Evolutionary conservation across 2,797 vertebrate species (phyloP).

Genomic region (Natrix natrix): DNA sequence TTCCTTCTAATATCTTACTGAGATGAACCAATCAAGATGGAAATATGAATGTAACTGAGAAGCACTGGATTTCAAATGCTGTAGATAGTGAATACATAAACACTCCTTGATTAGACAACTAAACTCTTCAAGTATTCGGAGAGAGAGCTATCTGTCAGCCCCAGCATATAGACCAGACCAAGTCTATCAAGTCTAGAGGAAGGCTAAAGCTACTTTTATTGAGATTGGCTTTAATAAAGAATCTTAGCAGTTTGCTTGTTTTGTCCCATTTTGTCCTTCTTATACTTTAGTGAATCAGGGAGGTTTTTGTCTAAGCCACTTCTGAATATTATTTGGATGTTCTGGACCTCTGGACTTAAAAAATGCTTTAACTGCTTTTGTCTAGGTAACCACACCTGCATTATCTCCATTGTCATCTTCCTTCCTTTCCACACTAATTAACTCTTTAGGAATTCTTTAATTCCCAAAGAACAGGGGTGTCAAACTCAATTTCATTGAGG

Average conservation of each 20-base stretch:
- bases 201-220: not conserved
- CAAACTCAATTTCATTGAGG: too few species aligned
- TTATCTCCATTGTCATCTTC: not conserved
- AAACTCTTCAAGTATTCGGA: not conserved
- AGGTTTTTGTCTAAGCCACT: not conserved
- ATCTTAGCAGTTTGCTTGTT: not conserved
- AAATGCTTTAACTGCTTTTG: not conserved
- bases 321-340: not conserved
- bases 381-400: not conserved
- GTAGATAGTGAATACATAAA: not conserved
- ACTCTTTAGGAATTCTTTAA: not conserved
- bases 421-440: not conserved
- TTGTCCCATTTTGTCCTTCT: not conserved
- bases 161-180: not conserved
- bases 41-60: not conserved
- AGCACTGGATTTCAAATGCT: not conserved
- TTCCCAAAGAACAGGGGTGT: not conserved
- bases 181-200: not conserved
- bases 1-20: not conserved
- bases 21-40: not conserved
- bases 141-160: not conserved
- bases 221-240: not conserved
- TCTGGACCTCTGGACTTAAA: not conserved
- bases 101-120: not conserved
- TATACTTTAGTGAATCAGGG: not conserved